These are phyloP conservation scores for Nymphalis polychloros DNA, from an alignment of 2,888 invertebrate genomes.

Conservation along the genomic window DNA sequence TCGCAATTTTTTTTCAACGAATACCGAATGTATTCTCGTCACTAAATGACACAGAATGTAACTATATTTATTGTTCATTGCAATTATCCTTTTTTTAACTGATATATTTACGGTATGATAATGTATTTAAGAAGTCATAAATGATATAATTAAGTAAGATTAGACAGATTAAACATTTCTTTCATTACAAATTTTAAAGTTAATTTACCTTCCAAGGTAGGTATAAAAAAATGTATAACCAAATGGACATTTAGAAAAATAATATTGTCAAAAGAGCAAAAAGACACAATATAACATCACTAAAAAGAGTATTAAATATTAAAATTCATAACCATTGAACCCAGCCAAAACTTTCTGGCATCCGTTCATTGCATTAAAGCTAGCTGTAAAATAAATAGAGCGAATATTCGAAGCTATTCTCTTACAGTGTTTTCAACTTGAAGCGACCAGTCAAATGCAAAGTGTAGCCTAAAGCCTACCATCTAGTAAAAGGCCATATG, in stretches of 20 bases:
- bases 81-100: too few relatives aligned
- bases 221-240: background rate
- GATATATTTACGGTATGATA: too few relatives aligned
- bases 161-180: too few relatives aligned
- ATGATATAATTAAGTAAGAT: too few relatives aligned
- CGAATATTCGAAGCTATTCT: background rate
- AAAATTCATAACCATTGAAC: background rate
- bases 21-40: too few relatives aligned
- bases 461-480: background rate
- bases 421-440: background rate
- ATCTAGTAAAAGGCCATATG: too few relatives aligned
- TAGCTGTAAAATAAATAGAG: background rate
- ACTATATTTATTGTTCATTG: too few relatives aligned
- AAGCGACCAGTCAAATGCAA: background rate
- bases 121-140: too few relatives aligned
- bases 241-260: background rate
- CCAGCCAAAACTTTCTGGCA: constrained; percentile 1
- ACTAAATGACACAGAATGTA: too few relatives aligned
- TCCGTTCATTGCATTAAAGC: background rate
- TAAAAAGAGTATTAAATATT: constrained; percentile 6
- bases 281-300: background rate
- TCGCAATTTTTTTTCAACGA: too few relatives aligned
- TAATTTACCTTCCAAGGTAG: too few relatives aligned
- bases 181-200: too few relatives aligned
- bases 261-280: background rate